Conservation (phyloP, 2,888 invertebrate species). For the Ichneumoninae sp. region DNA sequence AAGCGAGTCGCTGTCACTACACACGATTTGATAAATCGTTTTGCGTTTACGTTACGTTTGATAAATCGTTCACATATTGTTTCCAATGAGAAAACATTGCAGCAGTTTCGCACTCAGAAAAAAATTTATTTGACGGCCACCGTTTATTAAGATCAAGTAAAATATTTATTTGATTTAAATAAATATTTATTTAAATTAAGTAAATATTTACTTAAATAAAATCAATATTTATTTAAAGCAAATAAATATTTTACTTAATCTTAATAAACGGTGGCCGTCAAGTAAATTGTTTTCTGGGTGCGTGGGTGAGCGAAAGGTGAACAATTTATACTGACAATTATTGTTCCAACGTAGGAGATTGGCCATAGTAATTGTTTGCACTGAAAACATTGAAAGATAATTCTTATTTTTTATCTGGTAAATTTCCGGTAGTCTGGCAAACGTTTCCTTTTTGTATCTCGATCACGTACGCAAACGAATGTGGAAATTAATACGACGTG, state of each 20-base stretch:
- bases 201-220: no score
- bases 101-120: neutral
- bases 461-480: constrained; percentile 24
- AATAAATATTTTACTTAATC: no score
- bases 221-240: no score
- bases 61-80: constrained; percentile 36
- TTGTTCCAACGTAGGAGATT: neutral
- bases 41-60: neutral
- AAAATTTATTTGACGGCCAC: no score
- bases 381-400: constrained; percentile 5
- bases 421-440: constrained; percentile 28
- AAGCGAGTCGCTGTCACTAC: neutral
- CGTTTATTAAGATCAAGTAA: no score
- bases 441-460: constrained; percentile 18
- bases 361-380: neutral
- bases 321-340: neutral
- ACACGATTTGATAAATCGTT: neutral
- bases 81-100: neutral
- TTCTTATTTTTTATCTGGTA: constrained; percentile 14
- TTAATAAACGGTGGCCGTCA: no score
- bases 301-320: neutral
- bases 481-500: constrained; percentile 29
- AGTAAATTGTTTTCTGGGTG: no score
- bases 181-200: no score
- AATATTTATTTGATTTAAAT: no score